These are phyloP conservation scores for Halcyon malimbica DNA, from an alignment of 2,113 vertebrate species.

Conservation along the genomic window DNA sequence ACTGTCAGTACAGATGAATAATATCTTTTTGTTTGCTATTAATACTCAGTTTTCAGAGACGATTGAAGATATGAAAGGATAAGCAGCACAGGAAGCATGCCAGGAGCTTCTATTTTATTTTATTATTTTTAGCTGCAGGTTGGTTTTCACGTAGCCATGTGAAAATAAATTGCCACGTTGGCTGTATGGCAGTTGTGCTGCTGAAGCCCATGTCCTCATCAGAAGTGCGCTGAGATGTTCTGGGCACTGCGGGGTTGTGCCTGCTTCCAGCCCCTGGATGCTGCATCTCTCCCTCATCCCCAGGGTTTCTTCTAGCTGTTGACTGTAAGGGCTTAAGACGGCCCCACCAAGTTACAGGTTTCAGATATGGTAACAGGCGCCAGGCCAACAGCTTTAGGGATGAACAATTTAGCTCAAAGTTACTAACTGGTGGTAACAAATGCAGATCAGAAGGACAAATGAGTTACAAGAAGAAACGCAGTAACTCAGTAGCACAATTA, in stretches of 20 bases:
- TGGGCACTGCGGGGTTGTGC: neutral
- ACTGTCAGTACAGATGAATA: slow-evolving; percentile 2
- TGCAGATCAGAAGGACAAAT: fast-evolving
- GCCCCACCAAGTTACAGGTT: neutral
- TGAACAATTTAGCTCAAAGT: neutral
- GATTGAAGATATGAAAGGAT: neutral
- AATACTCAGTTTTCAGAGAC: neutral
- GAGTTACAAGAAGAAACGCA: neutral
- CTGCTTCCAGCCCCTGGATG: neutral
- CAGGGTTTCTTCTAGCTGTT: neutral
- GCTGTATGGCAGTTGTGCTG: no score
- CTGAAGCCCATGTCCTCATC: neutral
- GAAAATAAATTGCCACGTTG: neutral
- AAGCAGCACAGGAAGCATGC: neutral
- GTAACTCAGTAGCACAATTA: neutral
- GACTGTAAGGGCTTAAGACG: neutral
- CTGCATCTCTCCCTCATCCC: neutral
- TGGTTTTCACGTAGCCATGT: neutral
- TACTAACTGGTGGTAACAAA: fast-evolving
- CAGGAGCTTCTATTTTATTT: neutral
- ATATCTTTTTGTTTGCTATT: slow-evolving; percentile 44
- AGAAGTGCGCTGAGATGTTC: neutral
- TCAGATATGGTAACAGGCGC: neutral
- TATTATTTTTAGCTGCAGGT: neutral
- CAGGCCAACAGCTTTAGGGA: neutral